Conservation (phyloP, 92 coral and sea anemone genomes). For the Phenganax marumi region DNA sequence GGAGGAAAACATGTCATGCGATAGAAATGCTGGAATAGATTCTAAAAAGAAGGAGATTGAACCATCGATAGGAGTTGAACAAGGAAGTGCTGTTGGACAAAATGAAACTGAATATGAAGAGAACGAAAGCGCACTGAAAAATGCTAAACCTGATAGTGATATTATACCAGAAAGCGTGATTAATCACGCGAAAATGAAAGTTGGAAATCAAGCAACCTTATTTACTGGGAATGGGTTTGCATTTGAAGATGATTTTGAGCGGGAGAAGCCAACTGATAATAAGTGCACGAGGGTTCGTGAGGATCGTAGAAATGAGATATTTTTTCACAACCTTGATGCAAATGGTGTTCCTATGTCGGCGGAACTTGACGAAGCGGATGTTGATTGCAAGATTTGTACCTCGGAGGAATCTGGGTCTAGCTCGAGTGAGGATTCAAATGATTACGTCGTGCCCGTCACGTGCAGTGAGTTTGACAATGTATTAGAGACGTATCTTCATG, state of each 20-base stretch:
- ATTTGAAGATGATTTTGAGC: no score
- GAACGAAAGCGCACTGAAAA: neutral
- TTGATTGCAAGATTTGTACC: constrained; percentile 9
- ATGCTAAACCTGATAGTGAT: neutral
- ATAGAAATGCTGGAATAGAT: no score
- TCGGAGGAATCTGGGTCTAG: constrained; percentile 27
- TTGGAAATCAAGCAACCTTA: neutral
- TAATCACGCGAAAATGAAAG: neutral
- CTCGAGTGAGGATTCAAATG: constrained; percentile 1
- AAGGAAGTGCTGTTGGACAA: neutral
- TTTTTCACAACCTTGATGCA: neutral
- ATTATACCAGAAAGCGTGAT: neutral
- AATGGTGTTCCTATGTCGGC: neutral
- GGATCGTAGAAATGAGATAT: neutral
- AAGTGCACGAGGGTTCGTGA: neutral
- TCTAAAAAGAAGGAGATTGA: no score
- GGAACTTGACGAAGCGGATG: neutral
- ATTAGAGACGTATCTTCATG: constrained; percentile 19
- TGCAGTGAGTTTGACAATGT: constrained; percentile 25
- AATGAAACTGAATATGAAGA: constrained; percentile 1
- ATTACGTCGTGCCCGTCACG: constrained; percentile 12
- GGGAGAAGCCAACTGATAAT: neutral
- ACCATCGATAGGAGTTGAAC: neutral
- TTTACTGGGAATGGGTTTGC: no score
- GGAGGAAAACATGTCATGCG: no score